phyloP scores from a whole-genome alignment of 2,113 vertebrate genomes.

The Brachyhypopomus gauderio region DNA sequence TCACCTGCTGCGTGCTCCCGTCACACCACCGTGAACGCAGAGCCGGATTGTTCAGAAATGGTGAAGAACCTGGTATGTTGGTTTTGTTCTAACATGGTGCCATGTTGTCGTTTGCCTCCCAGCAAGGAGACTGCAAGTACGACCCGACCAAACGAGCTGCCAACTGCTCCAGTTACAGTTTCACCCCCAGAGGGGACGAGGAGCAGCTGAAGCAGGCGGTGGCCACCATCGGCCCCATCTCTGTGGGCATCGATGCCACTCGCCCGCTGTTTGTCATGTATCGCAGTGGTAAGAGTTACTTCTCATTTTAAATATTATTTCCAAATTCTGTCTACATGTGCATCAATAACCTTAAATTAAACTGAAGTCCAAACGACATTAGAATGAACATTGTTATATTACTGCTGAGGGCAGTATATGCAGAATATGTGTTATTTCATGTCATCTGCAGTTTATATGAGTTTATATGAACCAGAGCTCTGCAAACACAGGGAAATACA shows the following conservation, averaged over 20 bases:
- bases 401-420: not conserved
- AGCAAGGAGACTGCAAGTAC: conserved; percentile 81
- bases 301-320: not conserved
- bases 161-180: conserved; percentile 78
- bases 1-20: not conserved
- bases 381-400: not conserved
- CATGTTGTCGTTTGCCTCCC: not conserved
- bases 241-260: conserved; percentile 84
- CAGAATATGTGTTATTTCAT: not conserved
- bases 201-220: conserved; percentile 72
- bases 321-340: too few species aligned
- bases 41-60: too few species aligned
- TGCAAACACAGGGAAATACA: too few species aligned
- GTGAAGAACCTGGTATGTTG: not conserved
- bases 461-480: too few species aligned
- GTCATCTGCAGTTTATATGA: too few species aligned
- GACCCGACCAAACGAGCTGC: conserved; percentile 71
- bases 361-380: not conserved
- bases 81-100: not conserved
- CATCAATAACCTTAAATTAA: too few species aligned
- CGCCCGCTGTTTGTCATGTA: conserved; percentile 78
- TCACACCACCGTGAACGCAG: too few species aligned
- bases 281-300: conserved; percentile 74
- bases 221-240: conserved; percentile 83
- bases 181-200: conserved; percentile 71